Evolutionary conservation across 92 coral and sea anemone genomes (phyloP), one percentile per base, ranked within the genome.

Genomic region (Porites evermanni): DNA sequence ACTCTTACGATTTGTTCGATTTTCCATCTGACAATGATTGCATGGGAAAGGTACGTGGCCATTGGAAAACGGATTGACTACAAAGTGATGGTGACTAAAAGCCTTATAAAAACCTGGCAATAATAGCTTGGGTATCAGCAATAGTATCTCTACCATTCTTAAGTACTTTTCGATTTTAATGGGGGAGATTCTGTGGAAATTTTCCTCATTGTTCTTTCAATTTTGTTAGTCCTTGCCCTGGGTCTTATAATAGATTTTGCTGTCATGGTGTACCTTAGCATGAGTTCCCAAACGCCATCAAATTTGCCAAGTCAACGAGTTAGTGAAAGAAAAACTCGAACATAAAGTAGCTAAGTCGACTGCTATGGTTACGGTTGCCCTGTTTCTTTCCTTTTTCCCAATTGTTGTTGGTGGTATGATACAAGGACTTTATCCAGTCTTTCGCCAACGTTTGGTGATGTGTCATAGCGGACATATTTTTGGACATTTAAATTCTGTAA

Each of bases 31-130:
- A 75, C 65, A 11, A 29, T 53, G 9, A 76, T 76, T 58, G 80
- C 80, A 0, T 76, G 80, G 80, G 80, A 76, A 63, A 76, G 80
- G 23, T 54, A 76, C 67, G 23, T 60, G 6, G 80, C 53, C 19
- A 58, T 56, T 23, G n/a, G 52, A 59, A 76, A 56, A 12, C 13
- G 66, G 50, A 23, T 54, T 7, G 47, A 76, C 7, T 76, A 76
- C 44, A 56, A 56, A 63, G 51, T 29, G 7, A 13, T 76, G 17
- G 67, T 56, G 3, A 53, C 80, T 53, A 54, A 13, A 53, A 16
- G 44, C 16, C 67, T 16, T 2, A 4, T 58, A 24, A 23, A 60
- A 76, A 60, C 20, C 80, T 76, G 12, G 19, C 67, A 10, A 76
- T 24, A 66, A n/a, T 54, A 54, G 60, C 60, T 54, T 54, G 59